Evolutionary conservation across 2,888 invertebrate genomes (phyloP), one percentile per base, ranked within the genome.

Genomic region (Dinocampus coccinellae): DNA sequence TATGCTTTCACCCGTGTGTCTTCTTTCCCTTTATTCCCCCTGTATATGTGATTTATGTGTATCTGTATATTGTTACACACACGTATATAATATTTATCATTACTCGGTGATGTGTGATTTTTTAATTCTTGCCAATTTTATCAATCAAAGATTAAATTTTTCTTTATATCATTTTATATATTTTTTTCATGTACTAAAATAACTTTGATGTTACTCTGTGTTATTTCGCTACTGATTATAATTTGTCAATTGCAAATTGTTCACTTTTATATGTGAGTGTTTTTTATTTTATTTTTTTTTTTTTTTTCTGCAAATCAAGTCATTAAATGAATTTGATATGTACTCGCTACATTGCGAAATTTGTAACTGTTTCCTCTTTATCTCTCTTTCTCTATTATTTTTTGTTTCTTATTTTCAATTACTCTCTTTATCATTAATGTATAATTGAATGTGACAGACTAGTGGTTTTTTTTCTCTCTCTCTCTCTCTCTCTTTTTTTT

Each of bases 21-120:
- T 70, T 66, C 69, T 67, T 74, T 20, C 16, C 61, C 65, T 65
- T 68, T 68, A 63, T 70, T 34, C 63, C 55, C 57, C 33, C n/a
- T 62, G 33, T 52, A 29, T 67, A 29, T 29, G 29, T 29, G 29
- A 29, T 26, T 13, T 58, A 6, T 33, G n/a, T n/a, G 55, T 26
- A 29, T 33, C 16, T 29, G 9, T 58, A 34, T 34, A 58, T 33
- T 33, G 26, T 22, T 39, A n/a, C 29, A 39, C 24, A 22, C 42
- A 42, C 3, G n/a, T 39, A 7, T 22, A 62, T 62, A 22, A 22
- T 26, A 22, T 20, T 22, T 39, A 20, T 34, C 13, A 3, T 7
- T 55, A 55, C 11, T 29, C 7, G n/a, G 39, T 39, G 39, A 39
- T n/a, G n/a, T 1, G n/a, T 29, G 3, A 47, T 47, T 47, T 47